A percentile compares a stretch with the other conserved stretches of the same genome.
Evolutionary conservation across 2,888 invertebrate genomes (phyloP).

Genomic region (Lithophane socia): DNA sequence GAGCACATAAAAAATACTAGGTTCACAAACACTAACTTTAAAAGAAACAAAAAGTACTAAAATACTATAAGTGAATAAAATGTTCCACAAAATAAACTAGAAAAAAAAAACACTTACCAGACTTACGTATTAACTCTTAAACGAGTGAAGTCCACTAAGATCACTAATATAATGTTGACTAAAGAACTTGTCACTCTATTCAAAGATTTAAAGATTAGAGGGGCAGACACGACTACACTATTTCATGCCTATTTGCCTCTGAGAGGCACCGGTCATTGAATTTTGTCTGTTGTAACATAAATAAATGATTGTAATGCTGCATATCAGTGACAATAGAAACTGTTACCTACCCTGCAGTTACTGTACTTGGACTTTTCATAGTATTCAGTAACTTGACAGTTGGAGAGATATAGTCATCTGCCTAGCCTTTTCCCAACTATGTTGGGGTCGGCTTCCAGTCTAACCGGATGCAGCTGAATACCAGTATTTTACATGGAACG

Average conservation of each 20-base stretch:
- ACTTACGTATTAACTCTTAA: slow-evolving; percentile 4
- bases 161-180: slow-evolving; percentile 43
- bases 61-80: neutral
- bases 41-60: neutral
- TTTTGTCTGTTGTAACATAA: neutral
- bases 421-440: too few species aligned
- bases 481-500: too few species aligned
- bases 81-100: neutral
- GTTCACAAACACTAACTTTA: too few species aligned
- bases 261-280: slow-evolving; percentile 4
- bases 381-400: too few species aligned
- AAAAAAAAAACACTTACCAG: slow-evolving; percentile 25
- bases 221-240: slow-evolving; percentile 22
- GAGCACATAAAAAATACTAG: neutral
- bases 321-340: too few species aligned
- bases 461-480: too few species aligned
- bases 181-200: slow-evolving; percentile 24
- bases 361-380: too few species aligned
- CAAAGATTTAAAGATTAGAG: slow-evolving; percentile 9
- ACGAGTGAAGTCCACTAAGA: slow-evolving; percentile 46
- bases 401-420: too few species aligned
- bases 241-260: slow-evolving; percentile 31
- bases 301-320: neutral
- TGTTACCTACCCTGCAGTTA: too few species aligned
- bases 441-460: too few species aligned